Conservation (phyloP, 1,140 invertebrate species). For the Oryctes rhinoceros region DNA sequence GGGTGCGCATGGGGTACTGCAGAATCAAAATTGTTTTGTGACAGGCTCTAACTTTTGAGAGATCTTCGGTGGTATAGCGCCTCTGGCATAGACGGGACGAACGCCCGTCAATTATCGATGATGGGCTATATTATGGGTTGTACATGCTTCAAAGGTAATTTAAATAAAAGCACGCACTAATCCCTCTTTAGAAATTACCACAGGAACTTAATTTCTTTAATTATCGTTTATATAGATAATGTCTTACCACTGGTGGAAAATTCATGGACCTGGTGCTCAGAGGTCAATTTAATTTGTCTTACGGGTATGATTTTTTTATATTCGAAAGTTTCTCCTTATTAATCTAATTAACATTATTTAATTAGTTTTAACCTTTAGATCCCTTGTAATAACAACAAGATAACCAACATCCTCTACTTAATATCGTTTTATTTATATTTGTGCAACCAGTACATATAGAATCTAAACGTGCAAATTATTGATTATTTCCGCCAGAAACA, state of each 20-base stretch:
- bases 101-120: slow-evolving; percentile 67
- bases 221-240: slow-evolving; percentile 29
- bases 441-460: background rate
- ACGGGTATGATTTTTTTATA: slow-evolving; percentile 39
- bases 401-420: background rate
- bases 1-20: slow-evolving; percentile 28
- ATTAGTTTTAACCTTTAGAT: background rate
- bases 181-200: background rate
- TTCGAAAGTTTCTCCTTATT: background rate
- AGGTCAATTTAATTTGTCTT: slow-evolving; percentile 37
- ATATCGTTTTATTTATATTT: slow-evolving; percentile 13
- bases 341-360: slow-evolving; percentile 5
- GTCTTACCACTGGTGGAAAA: slow-evolving; percentile 38
- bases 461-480: slow-evolving; percentile 20
- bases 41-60: background rate
- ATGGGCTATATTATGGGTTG: slow-evolving; percentile 91
- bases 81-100: slow-evolving; percentile 49
- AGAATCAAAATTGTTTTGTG: slow-evolving; percentile 26
- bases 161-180: background rate
- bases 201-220: slow-evolving; percentile 30
- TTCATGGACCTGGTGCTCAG: slow-evolving; percentile 33
- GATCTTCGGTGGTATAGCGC: slow-evolving; percentile 25
- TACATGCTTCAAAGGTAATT: slow-evolving; percentile 84
- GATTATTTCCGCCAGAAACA: slow-evolving; percentile 34
- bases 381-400: background rate